Percentiles rank a stretch among this genome's conserved stretches.
Evolutionary conservation across 2,797 vertebrate genomes (phyloP).

Genomic region (Echiichthys vipera): DNA sequence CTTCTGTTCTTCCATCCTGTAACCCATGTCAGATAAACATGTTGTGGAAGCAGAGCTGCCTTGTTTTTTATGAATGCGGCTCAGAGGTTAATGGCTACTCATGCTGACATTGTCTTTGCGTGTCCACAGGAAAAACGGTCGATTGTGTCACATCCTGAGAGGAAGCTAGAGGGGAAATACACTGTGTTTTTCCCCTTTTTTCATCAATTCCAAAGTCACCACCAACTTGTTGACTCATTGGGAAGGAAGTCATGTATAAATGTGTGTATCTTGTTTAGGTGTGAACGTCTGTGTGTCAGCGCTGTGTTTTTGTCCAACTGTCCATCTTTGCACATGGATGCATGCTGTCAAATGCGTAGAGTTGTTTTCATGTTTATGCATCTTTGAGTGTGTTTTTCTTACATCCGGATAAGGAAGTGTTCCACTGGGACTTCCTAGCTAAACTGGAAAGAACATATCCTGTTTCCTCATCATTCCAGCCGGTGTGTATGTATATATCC

Average conservation of each 20-base stretch:
- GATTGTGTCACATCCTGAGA: conserved; percentile 64
- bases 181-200: conserved; percentile 14
- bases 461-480: conserved; percentile 57
- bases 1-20: conserved; percentile 61
- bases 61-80: conserved; percentile 57
- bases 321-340: conserved; percentile 5
- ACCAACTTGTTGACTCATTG: conserved; percentile 64
- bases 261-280: conserved; percentile 25
- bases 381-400: conserved; percentile 27
- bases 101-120: conserved; percentile 66
- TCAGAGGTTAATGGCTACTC: conserved; percentile 66
- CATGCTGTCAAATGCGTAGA: neutral
- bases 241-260: conserved; percentile 52
- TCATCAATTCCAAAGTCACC: conserved; percentile 46
- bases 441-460: conserved; percentile 61
- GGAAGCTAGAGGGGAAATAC: conserved; percentile 55
- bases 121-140: conserved; percentile 64
- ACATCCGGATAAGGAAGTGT: conserved; percentile 45
- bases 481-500: conserved; percentile 15
- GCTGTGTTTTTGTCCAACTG: conserved; percentile 28
- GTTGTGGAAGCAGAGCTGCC: conserved; percentile 53
- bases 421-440: conserved; percentile 28
- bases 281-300: conserved; percentile 30
- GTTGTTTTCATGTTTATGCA: conserved; percentile 4
- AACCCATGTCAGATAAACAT: conserved; percentile 51